Conservation (phyloP, 2,797 vertebrate genomes). For the Malacoraja senta region DNA sequence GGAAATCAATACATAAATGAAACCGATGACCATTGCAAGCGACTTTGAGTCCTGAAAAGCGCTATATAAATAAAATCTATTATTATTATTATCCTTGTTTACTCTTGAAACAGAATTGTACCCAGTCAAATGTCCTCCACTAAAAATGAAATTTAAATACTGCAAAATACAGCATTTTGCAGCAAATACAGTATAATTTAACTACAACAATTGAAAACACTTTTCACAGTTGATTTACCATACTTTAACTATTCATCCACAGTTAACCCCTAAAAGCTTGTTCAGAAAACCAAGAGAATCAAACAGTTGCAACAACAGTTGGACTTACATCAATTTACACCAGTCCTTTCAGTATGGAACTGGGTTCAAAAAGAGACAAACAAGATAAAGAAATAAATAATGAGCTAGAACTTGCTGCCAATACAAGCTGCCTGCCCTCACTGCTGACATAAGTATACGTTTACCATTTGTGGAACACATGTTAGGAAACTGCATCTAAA, state of each 20-base stretch:
- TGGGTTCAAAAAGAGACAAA: neutral
- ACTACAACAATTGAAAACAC: neutral
- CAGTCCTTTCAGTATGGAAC: neutral
- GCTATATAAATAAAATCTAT: too few relatives aligned
- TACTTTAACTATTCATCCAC: neutral
- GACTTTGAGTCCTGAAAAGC: too few relatives aligned
- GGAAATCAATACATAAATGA: neutral
- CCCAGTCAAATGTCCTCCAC: neutral
- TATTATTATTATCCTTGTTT: neutral
- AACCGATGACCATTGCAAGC: neutral
- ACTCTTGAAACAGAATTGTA: neutral
- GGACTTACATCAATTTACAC: neutral
- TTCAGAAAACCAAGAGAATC: neutral
- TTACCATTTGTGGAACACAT: too few relatives aligned
- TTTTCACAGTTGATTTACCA: neutral
- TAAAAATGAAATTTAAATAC: neutral
- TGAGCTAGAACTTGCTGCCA: too few relatives aligned
- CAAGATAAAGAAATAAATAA: neutral
- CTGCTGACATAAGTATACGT: too few relatives aligned
- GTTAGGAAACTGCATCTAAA: too few relatives aligned
- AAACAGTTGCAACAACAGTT: neutral
- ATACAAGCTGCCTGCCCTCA: too few relatives aligned
- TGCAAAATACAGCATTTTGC: neutral
- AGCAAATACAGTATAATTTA: too few relatives aligned
- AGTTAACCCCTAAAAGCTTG: neutral